Evolutionary conservation across 1,140 invertebrate genomes (phyloP), one percentile per base, ranked within the genome.

Genomic region (Apis cerana): DNA sequence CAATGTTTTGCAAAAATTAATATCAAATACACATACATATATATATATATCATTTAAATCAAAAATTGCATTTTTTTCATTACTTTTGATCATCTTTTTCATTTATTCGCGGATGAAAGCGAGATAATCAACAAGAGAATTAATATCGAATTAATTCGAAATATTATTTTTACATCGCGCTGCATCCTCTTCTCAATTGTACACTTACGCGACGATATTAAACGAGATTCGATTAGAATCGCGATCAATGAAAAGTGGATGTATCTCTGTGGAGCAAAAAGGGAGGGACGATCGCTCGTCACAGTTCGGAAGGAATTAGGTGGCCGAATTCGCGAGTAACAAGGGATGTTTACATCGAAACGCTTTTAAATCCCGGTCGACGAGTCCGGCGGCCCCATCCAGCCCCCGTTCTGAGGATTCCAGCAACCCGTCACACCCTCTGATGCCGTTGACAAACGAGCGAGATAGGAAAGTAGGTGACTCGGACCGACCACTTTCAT

Each of bases 401-500:
- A 74, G 72, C 21, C 54, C 67, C 72, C 27, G 48, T 76, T 80
- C 77, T 68, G 61, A 71, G 83, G 75, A 80, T 74, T 62, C 58
- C 23, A 84, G 75, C 62, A 27, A 56, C 76, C 52, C 71, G 74
- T 75, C 72, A 67, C 15, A 72, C 58, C 13, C 59, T 64, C 75
- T 50, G 23, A 17, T 33, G 48, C 71, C 85, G 83, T 84, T 91
- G 89, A 92, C 87, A 90, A 92, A 92, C 88, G 89, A 88, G 90
- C 88, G 87, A 91, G 89, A 91, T 89, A 89, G 71, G 85, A 86
- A 93, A 92, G 89, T 93, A 89, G 91, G 90, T 93, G 92, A 93
- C 81, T 87, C 89, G 89, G 58, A 76, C 75, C 70, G 84, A 83
- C 70, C 61, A 75, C 71, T 87, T 83, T 83, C 64, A 62, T 83